phyloP scores from a whole-genome alignment of 1,140 invertebrate species.

The Drosophila mayri region DNA sequence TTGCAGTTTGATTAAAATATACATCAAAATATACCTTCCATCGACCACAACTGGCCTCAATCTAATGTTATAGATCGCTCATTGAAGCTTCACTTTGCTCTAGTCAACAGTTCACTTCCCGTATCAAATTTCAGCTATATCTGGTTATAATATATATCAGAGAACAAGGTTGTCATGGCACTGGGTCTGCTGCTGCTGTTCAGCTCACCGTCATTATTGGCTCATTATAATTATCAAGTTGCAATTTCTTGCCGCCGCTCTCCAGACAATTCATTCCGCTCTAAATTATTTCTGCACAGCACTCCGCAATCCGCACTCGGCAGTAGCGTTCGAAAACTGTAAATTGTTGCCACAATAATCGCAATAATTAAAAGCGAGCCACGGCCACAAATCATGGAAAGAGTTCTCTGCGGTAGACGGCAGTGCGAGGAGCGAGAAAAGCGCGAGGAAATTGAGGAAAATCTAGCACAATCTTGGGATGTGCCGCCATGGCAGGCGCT shows the following conservation, averaged over 20 bases:
- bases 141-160: conserved; percentile 37
- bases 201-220: conserved; percentile 57
- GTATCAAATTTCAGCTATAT: conserved; percentile 39
- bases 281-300: conserved; percentile 62
- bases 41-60: conserved; percentile 18
- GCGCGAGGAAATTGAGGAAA: conserved; percentile 56
- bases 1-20: background rate
- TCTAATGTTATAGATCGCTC: conserved; percentile 29
- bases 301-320: background rate
- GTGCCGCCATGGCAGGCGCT: conserved; percentile 8
- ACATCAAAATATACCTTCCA: background rate
- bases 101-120: conserved; percentile 17
- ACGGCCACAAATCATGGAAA: conserved; percentile 67
- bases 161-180: conserved; percentile 52
- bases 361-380: conserved; percentile 76
- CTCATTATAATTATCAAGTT: conserved; percentile 72
- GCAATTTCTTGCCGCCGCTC: conserved; percentile 39
- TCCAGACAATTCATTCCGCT: conserved; percentile 66
- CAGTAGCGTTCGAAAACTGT: conserved; percentile 67
- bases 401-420: background rate
- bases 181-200: conserved; percentile 28
- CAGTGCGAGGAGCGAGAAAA: conserved; percentile 17
- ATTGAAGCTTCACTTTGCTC: conserved; percentile 6
- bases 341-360: conserved; percentile 79
- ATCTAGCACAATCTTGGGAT: conserved; percentile 64